Evolutionary conservation across 2,888 invertebrate species (phyloP), one percentile per base, ranked within the genome.

Genomic region (Drosophila nr. medialis): DNA sequence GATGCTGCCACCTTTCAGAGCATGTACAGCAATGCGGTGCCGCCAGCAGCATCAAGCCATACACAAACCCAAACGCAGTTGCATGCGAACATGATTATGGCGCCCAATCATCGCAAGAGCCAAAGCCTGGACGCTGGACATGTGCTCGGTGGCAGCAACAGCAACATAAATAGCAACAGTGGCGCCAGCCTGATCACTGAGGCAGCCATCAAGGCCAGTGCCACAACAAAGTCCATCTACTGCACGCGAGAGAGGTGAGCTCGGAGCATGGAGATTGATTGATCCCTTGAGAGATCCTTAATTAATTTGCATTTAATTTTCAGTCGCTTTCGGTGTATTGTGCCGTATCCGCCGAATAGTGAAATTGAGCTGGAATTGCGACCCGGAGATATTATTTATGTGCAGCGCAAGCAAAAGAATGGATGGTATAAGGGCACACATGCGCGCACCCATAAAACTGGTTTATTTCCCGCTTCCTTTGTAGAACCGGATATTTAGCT

Each of bases 391-490:
- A 96, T 98, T 64, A 97, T 98, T 79, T 96, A 97, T 84, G 98
- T 98, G 27, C 96, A 97, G 89, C 96, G 96, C 90, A 98, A 98
- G 91, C 95, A 98, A 61, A 98, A 98, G 60, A 98, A 98, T 91
- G 98, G 98, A 55, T 98, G 98, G 98, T 98, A 97, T 93, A 98
- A 98, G 92, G 98, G 98, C 27, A 98, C 97, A 0, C 95, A 97
- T 81, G 96, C 97, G 82, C 95, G 98, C 64, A 98, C 98, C 2
- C 98, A 98, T 42, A 96, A 97, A 85, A 97, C 97, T 6, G 98
- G 98, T n/a, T 94, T 98, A 50, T 98, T 98, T 93, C 98, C 98
- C 2, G 98, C 98, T 58, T 98, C 97, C 91, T 98, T 98, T 94
- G 98, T 98, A 18, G 97, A 97, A 92, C 95, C 95, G 49, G 93